A percentile compares a stretch with the other conserved stretches of the same genome.
phyloP scores from a whole-genome alignment of 1,140 invertebrate genomes.

The Drosophila albomicans region DNA sequence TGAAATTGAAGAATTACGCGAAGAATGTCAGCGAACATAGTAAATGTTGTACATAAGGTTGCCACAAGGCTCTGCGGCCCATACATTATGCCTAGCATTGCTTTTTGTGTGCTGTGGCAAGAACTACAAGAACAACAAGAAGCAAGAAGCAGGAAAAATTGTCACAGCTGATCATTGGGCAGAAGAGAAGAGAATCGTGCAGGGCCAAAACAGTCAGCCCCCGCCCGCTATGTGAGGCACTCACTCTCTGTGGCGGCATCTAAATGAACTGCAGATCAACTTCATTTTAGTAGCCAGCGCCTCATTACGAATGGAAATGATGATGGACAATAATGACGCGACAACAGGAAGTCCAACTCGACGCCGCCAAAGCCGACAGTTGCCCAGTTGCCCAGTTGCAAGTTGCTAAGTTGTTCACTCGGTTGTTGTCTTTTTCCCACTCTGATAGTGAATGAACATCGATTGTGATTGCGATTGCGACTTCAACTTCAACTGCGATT shows the following conservation, averaged over 20 bases:
- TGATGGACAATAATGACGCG: slow-evolving; percentile 83
- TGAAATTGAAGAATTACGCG: slow-evolving; percentile 83
- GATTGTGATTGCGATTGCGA: slow-evolving; percentile 25
- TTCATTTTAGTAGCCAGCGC: slow-evolving; percentile 79
- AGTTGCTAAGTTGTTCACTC: background rate
- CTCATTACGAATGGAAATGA: slow-evolving; percentile 84
- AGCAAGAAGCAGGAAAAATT: slow-evolving; percentile 40
- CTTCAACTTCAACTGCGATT: slow-evolving; percentile 53
- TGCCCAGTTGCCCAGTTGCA: slow-evolving; percentile 19
- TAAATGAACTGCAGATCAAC: slow-evolving; percentile 80
- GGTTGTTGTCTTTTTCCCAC: slow-evolving; percentile 25
- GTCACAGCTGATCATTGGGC: slow-evolving; percentile 71
- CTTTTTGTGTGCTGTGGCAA: background rate
- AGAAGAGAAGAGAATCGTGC: slow-evolving; percentile 21
- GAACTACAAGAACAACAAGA: no score
- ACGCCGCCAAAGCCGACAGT: slow-evolving; percentile 45
- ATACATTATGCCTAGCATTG: slow-evolving; percentile 59
- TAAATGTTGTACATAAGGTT: slow-evolving; percentile 75
- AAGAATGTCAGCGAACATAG: slow-evolving; percentile 80
- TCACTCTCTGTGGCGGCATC: slow-evolving; percentile 68
- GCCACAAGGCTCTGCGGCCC: slow-evolving; percentile 40
- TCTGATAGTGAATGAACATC: slow-evolving; percentile 43
- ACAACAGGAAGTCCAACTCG: slow-evolving; percentile 79
- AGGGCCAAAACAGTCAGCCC: slow-evolving; percentile 52
- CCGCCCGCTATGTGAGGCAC: slow-evolving; percentile 42